These are phyloP conservation scores for Drosophila rubida DNA, from an alignment of 2,888 invertebrate genomes.

Conservation along the genomic window DNA sequence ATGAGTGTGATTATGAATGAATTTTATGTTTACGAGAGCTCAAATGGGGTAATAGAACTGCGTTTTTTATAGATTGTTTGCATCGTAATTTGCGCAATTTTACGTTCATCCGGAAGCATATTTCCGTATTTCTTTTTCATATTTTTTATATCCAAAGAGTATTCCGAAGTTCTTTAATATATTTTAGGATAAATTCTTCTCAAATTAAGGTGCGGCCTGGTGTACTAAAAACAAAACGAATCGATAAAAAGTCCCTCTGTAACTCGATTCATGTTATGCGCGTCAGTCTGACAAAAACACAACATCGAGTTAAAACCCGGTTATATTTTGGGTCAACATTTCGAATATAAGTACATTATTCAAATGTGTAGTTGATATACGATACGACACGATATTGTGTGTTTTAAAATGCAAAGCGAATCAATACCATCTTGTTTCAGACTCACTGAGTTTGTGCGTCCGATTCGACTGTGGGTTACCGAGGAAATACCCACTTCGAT, in stretches of 20 bases:
- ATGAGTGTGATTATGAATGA: slow-evolving; percentile 9
- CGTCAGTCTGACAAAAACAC: not conserved
- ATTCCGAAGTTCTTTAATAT: too few relatives aligned
- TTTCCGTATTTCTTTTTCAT: not conserved
- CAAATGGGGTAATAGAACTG: slow-evolving; percentile 2
- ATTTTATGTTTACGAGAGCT: slow-evolving; percentile 2
- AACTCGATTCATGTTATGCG: not conserved
- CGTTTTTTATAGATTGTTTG: not conserved
- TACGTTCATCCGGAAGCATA: not conserved
- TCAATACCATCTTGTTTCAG: slow-evolving; percentile 43
- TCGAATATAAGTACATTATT: not conserved
- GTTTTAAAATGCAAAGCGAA: not conserved
- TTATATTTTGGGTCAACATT: slow-evolving; percentile 7
- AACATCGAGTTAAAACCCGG: not conserved
- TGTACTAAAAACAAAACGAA: not conserved
- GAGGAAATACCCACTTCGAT: slow-evolving; percentile 81
- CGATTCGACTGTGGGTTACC: slow-evolving; percentile 87
- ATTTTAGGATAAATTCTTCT: too few relatives aligned
- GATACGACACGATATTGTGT: not conserved
- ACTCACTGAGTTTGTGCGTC: slow-evolving; percentile 84
- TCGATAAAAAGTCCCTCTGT: not conserved
- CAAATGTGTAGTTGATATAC: not conserved
- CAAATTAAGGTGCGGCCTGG: not conserved
- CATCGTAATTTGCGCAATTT: not conserved
- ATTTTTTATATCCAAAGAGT: not conserved